Base-by-base conservation (phyloP, 2,797 vertebrate genomes). In the Onychomys torridus region DNA sequence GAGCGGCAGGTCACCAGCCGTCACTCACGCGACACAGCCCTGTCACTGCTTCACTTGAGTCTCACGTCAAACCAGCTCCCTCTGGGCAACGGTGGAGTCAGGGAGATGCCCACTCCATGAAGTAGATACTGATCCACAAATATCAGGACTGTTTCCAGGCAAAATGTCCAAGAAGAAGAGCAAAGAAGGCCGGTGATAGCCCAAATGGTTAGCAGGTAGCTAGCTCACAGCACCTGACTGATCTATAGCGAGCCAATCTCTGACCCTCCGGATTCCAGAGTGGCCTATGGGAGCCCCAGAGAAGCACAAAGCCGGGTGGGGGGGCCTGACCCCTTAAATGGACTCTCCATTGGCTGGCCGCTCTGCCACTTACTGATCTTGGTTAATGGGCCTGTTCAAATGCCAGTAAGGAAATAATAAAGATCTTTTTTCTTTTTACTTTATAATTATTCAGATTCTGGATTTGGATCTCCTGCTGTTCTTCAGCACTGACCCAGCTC, bases 21-120 rank as follows among this genome's bases (percentile, higher is more conserved):
- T 3, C 23, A 34, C 10, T 40, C 1, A 4, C 0, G 9, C 0
- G 46, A 55, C 25, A 37, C 40, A 0, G 0, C 9, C 49, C 14
- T 46, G 65, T 9, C 4, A 32, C 40, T 13, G 27, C 16, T 14
- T 55, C 10, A 3, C 40, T 34, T 17, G 43, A 17, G 17, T 59
- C 46, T 67, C 37, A 1, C 23, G 23, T 71, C 10, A 11, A 6
- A 4, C 10, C n/a, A 32, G 8, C 63, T 61, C 14, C 71, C 40
- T 6, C 29, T 6, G 19, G 29, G 40, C 90, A 81, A 82, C 27
- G 32, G 29, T 21, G 16, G 13, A 9, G 23, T 4, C 59, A 34
- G 77, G 12, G 43, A 16, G 29, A 75, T 2, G 34, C 25, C 52
- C 17, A 29, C 19, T 23, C 40, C 23, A 14, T 29, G 9, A 61